These are phyloP conservation scores for Drosophila melanica DNA, from an alignment of 1,140 invertebrate genomes.

Conservation along the genomic window DNA sequence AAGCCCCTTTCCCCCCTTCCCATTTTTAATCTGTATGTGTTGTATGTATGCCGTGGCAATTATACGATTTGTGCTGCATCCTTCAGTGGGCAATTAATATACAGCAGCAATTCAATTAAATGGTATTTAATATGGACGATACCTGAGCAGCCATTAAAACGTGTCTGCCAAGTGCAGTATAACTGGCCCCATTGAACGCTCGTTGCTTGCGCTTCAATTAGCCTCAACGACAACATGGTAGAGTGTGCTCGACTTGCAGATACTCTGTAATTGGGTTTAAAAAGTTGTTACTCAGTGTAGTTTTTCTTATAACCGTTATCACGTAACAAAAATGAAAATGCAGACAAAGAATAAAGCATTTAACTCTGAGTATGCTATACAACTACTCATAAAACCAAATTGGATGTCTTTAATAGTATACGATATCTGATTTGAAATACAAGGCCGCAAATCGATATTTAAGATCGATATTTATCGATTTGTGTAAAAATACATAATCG, in stretches of 20 bases:
- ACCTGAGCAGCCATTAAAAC: conserved; percentile 55
- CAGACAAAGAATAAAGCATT: too few relatives aligned
- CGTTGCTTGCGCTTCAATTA: conserved; percentile 13
- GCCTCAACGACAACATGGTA: not conserved
- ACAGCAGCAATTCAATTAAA: conserved; percentile 68
- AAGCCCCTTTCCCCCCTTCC: too few relatives aligned
- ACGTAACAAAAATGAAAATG: too few relatives aligned
- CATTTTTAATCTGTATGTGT: not conserved
- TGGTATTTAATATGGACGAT: conserved; percentile 66
- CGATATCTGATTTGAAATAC: too few relatives aligned
- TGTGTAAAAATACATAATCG: too few relatives aligned
- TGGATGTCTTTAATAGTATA: too few relatives aligned
- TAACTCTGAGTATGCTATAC: too few relatives aligned
- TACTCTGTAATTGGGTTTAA: not conserved
- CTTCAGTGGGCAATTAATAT: conserved; percentile 47
- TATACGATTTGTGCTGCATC: conserved; percentile 47
- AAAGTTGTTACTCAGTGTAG: too few relatives aligned
- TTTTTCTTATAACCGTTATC: too few relatives aligned
- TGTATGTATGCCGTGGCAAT: conserved; percentile 18
- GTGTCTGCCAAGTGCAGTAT: conserved; percentile 14
- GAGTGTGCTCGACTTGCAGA: not conserved
- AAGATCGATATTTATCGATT: too few relatives aligned
- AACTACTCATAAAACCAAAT: too few relatives aligned
- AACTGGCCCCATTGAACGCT: not conserved
- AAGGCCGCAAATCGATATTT: too few relatives aligned